Evolutionary conservation across 2,113 vertebrate genomes (phyloP).

Genomic region (Nannobrachium achirus): DNA sequence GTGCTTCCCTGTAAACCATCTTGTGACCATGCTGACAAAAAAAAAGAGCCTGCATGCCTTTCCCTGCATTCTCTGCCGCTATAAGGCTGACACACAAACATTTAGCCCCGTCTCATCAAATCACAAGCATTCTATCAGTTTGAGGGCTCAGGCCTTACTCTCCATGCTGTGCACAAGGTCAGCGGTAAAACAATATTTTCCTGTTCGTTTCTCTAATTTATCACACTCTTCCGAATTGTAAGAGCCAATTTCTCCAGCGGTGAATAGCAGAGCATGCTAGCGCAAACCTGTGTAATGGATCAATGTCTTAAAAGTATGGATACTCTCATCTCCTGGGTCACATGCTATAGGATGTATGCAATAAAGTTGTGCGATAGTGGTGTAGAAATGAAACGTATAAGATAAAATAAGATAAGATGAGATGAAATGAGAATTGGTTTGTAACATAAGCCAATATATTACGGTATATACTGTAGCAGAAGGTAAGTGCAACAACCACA

Average conservation of each 20-base stretch:
- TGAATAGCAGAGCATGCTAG: neutral
- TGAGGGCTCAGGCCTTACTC: slow-evolving; percentile 38
- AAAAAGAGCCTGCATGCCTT: slow-evolving; percentile 54
- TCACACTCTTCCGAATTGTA: slow-evolving; percentile 29
- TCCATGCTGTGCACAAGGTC: slow-evolving; percentile 24
- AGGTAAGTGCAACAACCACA: too few species aligned
- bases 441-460: neutral
- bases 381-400: neutral
- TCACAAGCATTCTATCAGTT: slow-evolving; percentile 12
- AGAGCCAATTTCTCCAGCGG: slow-evolving; percentile 1
- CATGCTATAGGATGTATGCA: neutral
- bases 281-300: slow-evolving; percentile 34
- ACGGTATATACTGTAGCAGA: neutral
- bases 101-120: neutral
- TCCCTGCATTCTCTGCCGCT: slow-evolving; percentile 27
- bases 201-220: slow-evolving; percentile 40
- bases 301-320: slow-evolving; percentile 16
- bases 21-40: slow-evolving; percentile 68
- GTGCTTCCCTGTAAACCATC: slow-evolving; percentile 72
- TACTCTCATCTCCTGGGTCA: neutral
- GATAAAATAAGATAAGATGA: neutral
- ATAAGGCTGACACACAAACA: slow-evolving; percentile 10
- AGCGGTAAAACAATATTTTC: slow-evolving; percentile 1
- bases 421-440: neutral
- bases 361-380: neutral